Base-by-base conservation (phyloP, 1,140 invertebrate species). In the Zaprionus camerounensis region DNA sequence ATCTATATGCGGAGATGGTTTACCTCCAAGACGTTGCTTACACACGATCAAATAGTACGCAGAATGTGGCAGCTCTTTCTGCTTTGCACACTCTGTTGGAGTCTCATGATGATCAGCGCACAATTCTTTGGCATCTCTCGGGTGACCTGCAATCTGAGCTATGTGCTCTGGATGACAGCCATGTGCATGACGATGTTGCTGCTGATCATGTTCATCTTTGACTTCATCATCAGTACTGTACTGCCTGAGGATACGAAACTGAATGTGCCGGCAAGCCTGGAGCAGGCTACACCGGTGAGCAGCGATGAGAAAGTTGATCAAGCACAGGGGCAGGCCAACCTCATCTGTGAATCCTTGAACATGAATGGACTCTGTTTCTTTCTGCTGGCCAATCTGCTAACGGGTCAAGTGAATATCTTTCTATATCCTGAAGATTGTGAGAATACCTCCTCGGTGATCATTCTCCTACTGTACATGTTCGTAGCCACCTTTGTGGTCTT, bases 1-100 rank as follows among this genome's bases (percentile, higher is more conserved):
- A 94, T 96, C 13, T 94, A 95, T 73, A 82, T 97, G 68, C 79
- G 44, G 12, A 67, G 71, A 2, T 90, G 84, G 84, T 20, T 88
- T 51, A 34, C 81, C 2, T 51, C 69, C 28, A 65, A 55, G 11
- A 77, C 44, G 9, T 9, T 64, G 59, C 57, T 90, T 0, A 84
- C 15, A 13, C 82, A 85, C 38, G 38, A 22, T 1, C 78, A 88
- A 17, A 75, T 88, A n/a, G 26, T 69, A n/a, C 28, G n/a, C 3
- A 85, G 76, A 22, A 53, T 88, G 3, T 7, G 34, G 7, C 11
- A 59, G 0, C 28, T 90, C 0, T 17, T 84, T 2, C 15, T 17
- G 3, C 2, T 72, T 2, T 56, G 53, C 15, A 9, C 79, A 2
- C 53, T 79, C 20, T 59, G 73, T 4, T 88, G 85, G 84, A 6